Percentiles rank a stretch among this genome's conserved stretches.
phyloP scores from a whole-genome alignment of 2,888 invertebrate genomes.

The Stenolophus ochropezus region DNA sequence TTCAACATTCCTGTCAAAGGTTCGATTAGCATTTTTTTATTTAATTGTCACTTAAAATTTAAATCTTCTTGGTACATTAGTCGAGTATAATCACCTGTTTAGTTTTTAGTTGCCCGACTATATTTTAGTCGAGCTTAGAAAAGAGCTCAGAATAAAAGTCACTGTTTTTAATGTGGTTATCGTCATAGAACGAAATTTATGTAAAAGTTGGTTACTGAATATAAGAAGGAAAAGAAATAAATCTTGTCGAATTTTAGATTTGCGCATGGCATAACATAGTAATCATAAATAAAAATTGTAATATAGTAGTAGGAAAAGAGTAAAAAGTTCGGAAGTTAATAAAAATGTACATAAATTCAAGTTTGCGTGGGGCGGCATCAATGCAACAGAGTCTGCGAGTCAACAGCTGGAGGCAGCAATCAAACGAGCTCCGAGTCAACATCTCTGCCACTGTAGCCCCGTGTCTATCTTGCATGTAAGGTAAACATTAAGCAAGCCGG shows the following conservation, averaged over 20 bases:
- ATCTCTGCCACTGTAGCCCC: too few relatives aligned
- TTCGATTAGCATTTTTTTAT: too few relatives aligned
- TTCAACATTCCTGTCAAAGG: too few relatives aligned
- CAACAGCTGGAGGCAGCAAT: slow-evolving; percentile 21
- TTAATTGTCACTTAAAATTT: too few relatives aligned
- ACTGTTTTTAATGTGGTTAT: too few relatives aligned
- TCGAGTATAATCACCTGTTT: too few relatives aligned
- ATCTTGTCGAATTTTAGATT: not conserved
- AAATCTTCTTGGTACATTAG: too few relatives aligned
- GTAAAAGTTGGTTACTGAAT: too few relatives aligned
- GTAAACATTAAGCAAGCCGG: slow-evolving; percentile 35
- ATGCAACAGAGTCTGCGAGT: slow-evolving; percentile 4
- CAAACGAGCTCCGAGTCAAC: slow-evolving; percentile 16
- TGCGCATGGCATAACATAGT: not conserved
- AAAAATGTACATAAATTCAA: slow-evolving; percentile 10
- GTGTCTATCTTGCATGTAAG: slow-evolving; percentile 38
- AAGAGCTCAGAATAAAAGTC: too few relatives aligned
- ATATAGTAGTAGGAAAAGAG: not conserved
- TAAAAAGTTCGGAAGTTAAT: not conserved
- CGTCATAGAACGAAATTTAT: too few relatives aligned
- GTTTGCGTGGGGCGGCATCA: not conserved
- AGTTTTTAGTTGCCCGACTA: too few relatives aligned
- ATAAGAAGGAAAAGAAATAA: not conserved
- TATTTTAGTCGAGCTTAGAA: too few relatives aligned
- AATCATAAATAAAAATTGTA: not conserved